Base-by-base conservation (phyloP, 2,888 invertebrate species). In the Pristionchus fissidentatus region DNA sequence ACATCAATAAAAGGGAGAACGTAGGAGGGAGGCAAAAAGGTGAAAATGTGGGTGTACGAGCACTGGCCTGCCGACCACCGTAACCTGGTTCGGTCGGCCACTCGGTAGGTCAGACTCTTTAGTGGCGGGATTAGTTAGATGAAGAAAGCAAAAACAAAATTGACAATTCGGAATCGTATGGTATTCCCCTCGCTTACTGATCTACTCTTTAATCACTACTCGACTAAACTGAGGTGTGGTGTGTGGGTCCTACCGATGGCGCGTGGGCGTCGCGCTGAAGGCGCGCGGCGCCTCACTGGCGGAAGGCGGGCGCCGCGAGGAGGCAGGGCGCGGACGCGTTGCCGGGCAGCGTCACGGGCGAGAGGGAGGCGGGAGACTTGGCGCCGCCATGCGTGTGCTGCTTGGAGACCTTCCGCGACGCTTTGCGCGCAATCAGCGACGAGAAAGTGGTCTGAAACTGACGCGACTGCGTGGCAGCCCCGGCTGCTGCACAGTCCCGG, bases 361-460 rank as follows among this genome's bases (percentile, higher is more conserved):
- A 80, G 32, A 85, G 80, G 26, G 84, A 84, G 32, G 84, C 84
- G 38, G 85, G 85, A 29, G 85, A 85, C 43, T 81, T 83, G 75
- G 38, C 55, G 66, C 70, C 70, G n/a, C n/a, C n/a, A n/a, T n/a
- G n/a, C n/a, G n/a, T n/a, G 75, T 85, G 46, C 41, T 81, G 81
- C 15, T 57, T 62, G 22, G 85, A 85, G 8, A 84, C 84, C 83
- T 85, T 85, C 3, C 85, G 83, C 43, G 85, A 91, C 26, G 91
- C 88, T 83, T 91, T 91, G 57, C 91, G 87, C 35, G 88, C 88
- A 70, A 91, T 89, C 85, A 91, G 77, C 70, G 90, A 88, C 55
- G 89, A 88, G 85, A 91, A 89, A 46, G 90, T 89, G 60, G 86
- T 90, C 91, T 91, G 86, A 86, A 90, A 85, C 38, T n/a, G 38